Conservation (phyloP, 92 coral and sea anemone species). For the Palythoa heliodiscus region DNA sequence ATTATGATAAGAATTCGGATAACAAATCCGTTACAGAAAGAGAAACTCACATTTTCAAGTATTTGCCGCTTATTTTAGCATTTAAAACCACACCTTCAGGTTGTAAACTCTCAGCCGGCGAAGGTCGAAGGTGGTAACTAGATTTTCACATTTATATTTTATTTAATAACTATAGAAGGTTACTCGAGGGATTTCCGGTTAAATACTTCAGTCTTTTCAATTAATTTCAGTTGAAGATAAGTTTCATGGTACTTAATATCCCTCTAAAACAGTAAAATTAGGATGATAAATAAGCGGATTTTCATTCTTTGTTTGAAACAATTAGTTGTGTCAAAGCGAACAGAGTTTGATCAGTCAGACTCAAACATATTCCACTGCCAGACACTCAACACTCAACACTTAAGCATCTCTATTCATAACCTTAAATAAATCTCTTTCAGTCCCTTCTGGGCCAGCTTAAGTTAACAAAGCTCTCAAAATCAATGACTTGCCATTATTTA, state of each 20-base stretch:
- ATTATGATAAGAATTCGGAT: background rate
- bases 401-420: background rate
- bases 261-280: background rate
- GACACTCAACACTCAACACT: background rate
- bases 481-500: background rate
- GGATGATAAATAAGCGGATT: background rate
- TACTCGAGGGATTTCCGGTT: constrained; percentile 25
- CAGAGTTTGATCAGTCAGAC: background rate
- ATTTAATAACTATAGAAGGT: background rate
- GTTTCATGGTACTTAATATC: background rate
- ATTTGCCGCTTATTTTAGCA: background rate
- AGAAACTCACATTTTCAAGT: background rate
- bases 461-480: background rate
- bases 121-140: constrained; percentile 27
- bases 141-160: background rate
- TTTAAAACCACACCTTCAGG: constrained; percentile 15
- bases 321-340: background rate
- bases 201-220: constrained; percentile 21
- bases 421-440: background rate
- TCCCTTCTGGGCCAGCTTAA: constrained; percentile 2
- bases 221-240: background rate
- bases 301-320: background rate
- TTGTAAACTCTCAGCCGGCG: background rate
- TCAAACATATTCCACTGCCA: background rate
- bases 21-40: background rate